Conservation (phyloP, 2,113 vertebrate genomes). For the Mola mola region DNA sequence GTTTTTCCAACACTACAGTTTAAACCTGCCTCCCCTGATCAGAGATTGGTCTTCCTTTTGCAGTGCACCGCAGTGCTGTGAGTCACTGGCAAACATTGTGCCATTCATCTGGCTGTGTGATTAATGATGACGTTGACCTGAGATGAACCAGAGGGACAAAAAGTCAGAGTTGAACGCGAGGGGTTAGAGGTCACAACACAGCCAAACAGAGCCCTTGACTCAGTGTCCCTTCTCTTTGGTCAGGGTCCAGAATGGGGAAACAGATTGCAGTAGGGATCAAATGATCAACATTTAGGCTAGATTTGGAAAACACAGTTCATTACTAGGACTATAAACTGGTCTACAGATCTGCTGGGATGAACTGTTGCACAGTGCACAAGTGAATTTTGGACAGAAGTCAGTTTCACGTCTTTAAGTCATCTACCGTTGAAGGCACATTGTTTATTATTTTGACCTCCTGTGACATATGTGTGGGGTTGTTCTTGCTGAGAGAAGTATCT, state of each 20-base stretch:
- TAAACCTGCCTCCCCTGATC: conserved; percentile 9
- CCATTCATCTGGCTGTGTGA: conserved; percentile 36
- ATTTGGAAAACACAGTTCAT: conserved; percentile 50
- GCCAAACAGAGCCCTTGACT: conserved; percentile 44
- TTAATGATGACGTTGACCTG: conserved; percentile 62
- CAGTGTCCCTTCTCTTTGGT: conserved; percentile 23
- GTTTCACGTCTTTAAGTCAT: conserved; percentile 17
- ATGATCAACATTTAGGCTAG: conserved; percentile 46
- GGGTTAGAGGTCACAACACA: conserved; percentile 51
- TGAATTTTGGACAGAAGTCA: neutral
- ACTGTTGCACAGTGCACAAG: neutral
- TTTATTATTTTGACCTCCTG: too few species aligned
- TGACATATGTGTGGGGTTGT: too few species aligned
- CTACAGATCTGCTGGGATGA: conserved; percentile 5
- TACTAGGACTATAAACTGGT: conserved; percentile 11
- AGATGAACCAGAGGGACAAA: conserved; percentile 48
- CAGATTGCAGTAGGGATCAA: conserved; percentile 52
- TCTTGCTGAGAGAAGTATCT: too few species aligned
- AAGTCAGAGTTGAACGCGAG: conserved; percentile 17
- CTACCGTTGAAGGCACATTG: too few species aligned
- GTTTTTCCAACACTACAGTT: neutral
- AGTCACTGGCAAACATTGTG: conserved; percentile 13
- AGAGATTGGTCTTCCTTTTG: neutral
- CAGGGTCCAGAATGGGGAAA: conserved; percentile 22
- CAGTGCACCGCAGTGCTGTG: neutral